phyloP scores from a whole-genome alignment of 2,797 vertebrate species.

The Megalops cyprinoides region DNA sequence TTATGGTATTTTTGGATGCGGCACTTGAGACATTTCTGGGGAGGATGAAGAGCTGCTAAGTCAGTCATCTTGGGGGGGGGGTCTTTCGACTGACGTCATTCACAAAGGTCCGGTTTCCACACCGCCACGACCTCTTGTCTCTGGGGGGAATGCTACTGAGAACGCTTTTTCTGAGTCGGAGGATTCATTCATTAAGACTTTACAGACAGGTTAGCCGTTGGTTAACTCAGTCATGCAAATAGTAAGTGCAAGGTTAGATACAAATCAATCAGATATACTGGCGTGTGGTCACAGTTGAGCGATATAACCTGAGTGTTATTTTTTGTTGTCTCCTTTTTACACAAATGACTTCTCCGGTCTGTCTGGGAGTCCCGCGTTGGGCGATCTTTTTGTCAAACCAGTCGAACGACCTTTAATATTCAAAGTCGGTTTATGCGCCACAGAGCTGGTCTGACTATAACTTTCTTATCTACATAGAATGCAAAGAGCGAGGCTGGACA shows the following conservation, averaged over 20 bases:
- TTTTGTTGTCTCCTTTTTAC: not conserved
- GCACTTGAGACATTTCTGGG: not conserved
- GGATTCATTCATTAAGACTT: not conserved
- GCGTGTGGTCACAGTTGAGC: not conserved
- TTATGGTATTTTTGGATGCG: not conserved
- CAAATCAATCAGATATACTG: not conserved
- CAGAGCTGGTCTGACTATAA: not conserved
- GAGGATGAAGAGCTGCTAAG: not conserved
- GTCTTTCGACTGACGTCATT: slow-evolving; percentile 17
- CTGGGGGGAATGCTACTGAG: not conserved
- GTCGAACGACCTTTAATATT: not conserved
- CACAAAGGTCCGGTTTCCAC: not conserved
- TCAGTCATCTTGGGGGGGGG: not conserved
- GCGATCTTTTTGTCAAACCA: not conserved
- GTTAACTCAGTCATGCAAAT: not conserved
- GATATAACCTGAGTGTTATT: not conserved
- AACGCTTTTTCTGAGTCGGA: not conserved
- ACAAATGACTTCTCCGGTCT: not conserved
- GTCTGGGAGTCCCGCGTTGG: not conserved
- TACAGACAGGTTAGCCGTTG: not conserved
- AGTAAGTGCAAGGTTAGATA: not conserved
- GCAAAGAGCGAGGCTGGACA: not conserved
- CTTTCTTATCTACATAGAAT: not conserved
- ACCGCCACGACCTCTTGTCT: not conserved
- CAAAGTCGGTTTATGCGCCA: not conserved